Conservation (phyloP, 1,140 invertebrate species). For the Apis dorsata region DNA sequence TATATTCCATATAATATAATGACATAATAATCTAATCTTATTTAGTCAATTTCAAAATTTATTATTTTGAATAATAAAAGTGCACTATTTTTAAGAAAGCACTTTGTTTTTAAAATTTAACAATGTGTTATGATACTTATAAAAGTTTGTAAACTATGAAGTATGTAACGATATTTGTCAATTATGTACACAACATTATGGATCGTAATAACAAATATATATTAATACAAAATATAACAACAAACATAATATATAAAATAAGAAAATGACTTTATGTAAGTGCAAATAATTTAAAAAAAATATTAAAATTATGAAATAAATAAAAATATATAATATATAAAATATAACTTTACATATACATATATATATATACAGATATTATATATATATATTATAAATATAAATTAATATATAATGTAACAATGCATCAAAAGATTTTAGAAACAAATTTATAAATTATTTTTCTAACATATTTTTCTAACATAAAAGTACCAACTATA, state of each 20-base stretch:
- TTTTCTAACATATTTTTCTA: not conserved
- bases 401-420: not conserved
- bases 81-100: not conserved
- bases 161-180: not conserved
- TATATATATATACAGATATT: not conserved
- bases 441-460: not conserved
- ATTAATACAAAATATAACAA: not conserved
- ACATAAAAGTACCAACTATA: not conserved
- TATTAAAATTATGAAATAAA: not conserved
- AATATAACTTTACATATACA: not conserved
- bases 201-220: conserved; percentile 16
- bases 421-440: not conserved
- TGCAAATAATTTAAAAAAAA: not conserved
- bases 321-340: not conserved
- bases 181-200: not conserved
- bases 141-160: conserved; percentile 5
- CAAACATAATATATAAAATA: not conserved
- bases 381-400: not conserved
- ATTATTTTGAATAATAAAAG: not conserved
- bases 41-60: not conserved
- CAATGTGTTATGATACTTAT: not conserved
- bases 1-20: not conserved
- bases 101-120: not conserved
- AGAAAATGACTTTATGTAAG: not conserved
- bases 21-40: not conserved